Conservation (phyloP, 2,888 invertebrate genomes). For the Crepidodera aurea region DNA sequence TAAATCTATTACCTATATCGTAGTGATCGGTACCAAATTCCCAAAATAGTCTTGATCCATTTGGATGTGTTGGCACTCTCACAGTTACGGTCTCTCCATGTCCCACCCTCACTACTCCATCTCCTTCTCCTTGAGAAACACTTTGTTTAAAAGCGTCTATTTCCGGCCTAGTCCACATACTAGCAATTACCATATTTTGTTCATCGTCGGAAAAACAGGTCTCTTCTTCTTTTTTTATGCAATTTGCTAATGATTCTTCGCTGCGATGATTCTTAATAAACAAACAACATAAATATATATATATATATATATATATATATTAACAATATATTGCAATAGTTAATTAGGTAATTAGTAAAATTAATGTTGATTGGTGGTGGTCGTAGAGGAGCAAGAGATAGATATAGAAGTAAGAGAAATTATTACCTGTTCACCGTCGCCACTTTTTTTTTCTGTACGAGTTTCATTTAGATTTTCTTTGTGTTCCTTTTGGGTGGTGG, state of each 20-base stretch:
- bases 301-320: no score
- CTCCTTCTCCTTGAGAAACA: slow-evolving; percentile 71
- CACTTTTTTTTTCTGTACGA: slow-evolving; percentile 38
- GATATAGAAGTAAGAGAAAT: no score
- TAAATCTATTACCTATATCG: slow-evolving; percentile 81
- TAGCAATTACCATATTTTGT: slow-evolving; percentile 71
- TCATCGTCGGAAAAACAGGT: slow-evolving; percentile 41
- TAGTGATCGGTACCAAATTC: slow-evolving; percentile 99
- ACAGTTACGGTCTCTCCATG: slow-evolving; percentile 98
- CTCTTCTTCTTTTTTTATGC: slow-evolving; percentile 32
- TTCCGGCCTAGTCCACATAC: slow-evolving; percentile 95
- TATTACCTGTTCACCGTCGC: slow-evolving; percentile 33
- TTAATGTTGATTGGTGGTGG: no score
- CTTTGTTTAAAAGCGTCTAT: slow-evolving; percentile 90
- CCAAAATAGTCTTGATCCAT: slow-evolving; percentile 95
- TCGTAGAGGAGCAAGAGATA: no score
- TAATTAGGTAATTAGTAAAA: no score
- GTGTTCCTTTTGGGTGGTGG: slow-evolving; percentile 50
- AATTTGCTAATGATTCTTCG: slow-evolving; percentile 29
- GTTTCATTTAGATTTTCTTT: slow-evolving; percentile 45
- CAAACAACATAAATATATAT: no score
- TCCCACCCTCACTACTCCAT: slow-evolving; percentile 90
- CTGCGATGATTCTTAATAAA: no score
- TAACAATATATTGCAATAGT: no score
- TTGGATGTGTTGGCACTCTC: slow-evolving; percentile 94